Evolutionary conservation across 2,113 vertebrate genomes (phyloP).

Genomic region (Rhabdornis inornatus): DNA sequence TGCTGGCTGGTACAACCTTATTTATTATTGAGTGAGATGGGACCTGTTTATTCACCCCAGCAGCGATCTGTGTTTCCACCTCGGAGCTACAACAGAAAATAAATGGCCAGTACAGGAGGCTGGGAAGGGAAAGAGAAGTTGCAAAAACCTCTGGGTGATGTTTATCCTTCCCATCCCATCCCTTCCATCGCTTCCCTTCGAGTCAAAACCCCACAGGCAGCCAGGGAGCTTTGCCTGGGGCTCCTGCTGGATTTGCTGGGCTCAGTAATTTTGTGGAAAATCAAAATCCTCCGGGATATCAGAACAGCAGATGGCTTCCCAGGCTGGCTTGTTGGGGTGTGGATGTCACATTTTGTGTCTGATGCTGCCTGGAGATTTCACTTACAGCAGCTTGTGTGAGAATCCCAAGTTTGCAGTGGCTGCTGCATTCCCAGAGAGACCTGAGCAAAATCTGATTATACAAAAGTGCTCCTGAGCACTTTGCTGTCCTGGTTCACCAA

Average conservation of each 20-base stretch:
- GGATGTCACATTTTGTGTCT: not conserved
- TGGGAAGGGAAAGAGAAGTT: not conserved
- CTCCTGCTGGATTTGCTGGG: not conserved
- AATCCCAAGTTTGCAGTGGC: not conserved
- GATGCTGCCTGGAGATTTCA: not conserved
- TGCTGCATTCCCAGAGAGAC: not conserved
- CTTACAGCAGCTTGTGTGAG: not conserved
- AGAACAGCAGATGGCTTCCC: not conserved
- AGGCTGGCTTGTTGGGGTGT: not conserved
- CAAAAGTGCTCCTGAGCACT: not conserved
- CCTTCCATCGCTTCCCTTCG: not conserved
- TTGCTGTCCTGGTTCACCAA: not conserved
- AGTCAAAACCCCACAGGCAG: not conserved
- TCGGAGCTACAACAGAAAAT: not conserved
- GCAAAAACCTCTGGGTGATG: not conserved
- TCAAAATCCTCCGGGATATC: not conserved
- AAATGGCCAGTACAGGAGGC: not conserved
- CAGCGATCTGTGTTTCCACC: not conserved
- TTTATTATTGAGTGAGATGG: slow-evolving; percentile 20
- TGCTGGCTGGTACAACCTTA: not conserved
- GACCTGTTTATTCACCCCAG: not conserved
- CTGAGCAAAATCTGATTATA: not conserved
- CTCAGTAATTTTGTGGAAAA: not conserved
- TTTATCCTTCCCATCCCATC: not conserved
- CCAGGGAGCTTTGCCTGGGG: not conserved